Evolutionary conservation across 2,113 vertebrate genomes (phyloP).

Genomic region (Stegostoma tigrinum): DNA sequence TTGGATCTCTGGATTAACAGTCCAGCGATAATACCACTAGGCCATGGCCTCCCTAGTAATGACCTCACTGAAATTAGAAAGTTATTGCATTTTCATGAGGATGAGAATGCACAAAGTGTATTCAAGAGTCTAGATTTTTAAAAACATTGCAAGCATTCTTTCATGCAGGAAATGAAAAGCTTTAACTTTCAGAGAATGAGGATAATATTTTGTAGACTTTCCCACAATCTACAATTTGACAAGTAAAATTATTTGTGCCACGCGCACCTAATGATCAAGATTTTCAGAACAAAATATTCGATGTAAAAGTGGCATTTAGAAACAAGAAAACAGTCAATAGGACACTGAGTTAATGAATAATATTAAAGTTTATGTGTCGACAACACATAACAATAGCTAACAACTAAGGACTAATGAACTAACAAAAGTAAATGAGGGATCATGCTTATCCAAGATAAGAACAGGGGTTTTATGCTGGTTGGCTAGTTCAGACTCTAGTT

Average conservation of each 20-base stretch:
- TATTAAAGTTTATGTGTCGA: no score
- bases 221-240: background rate
- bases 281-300: slow-evolving; percentile 27
- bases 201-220: slow-evolving; percentile 25
- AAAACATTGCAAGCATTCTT: slow-evolving; percentile 14
- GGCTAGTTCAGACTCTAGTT: no score
- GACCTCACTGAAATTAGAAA: slow-evolving; percentile 96
- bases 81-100: slow-evolving; percentile 93
- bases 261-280: slow-evolving; percentile 1
- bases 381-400: no score
- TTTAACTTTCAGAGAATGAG: slow-evolving; percentile 33
- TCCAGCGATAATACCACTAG: no score
- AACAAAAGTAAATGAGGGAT: no score
- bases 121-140: slow-evolving; percentile 26
- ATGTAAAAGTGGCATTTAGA: slow-evolving; percentile 19
- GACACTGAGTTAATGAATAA: no score
- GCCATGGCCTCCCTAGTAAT: slow-evolving; percentile 36
- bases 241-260: slow-evolving; percentile 5
- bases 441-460: no score
- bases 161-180: background rate
- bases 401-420: no score
- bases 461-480: no score
- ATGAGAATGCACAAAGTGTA: slow-evolving; percentile 52
- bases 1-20: no score
- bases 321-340: background rate